These are phyloP conservation scores for Drosophila algonquin DNA, from an alignment of 2,888 invertebrate species.

Conservation along the genomic window DNA sequence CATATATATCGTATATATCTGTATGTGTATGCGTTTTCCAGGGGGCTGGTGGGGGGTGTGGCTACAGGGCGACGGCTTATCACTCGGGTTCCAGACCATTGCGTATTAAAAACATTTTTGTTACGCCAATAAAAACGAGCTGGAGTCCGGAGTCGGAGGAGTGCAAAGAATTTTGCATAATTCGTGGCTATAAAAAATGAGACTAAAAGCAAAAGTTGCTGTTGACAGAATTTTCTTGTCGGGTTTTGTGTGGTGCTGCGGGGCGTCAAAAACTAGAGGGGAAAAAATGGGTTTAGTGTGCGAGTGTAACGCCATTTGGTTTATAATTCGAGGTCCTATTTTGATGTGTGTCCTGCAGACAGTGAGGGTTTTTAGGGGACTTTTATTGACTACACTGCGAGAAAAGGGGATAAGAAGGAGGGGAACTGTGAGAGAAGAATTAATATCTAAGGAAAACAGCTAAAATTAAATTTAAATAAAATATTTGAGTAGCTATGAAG, in stretches of 20 bases:
- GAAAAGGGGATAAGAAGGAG: background rate
- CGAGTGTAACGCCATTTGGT: background rate
- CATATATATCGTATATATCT: background rate
- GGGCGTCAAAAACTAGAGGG: slow-evolving; percentile 52
- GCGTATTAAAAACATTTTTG: slow-evolving; percentile 79
- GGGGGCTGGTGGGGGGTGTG: slow-evolving; percentile 21
- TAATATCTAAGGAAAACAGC: background rate
- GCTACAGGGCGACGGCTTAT: slow-evolving; percentile 53
- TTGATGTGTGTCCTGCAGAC: background rate
- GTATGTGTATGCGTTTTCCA: background rate
- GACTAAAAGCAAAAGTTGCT: slow-evolving; percentile 46
- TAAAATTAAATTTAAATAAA: too few species aligned
- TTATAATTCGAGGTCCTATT: background rate
- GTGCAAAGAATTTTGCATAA: slow-evolving; percentile 71
- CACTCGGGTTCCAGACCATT: slow-evolving; percentile 78
- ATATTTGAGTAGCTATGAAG: too few species aligned
- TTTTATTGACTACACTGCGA: background rate
- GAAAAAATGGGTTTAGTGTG: slow-evolving; percentile 66
- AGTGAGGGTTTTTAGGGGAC: background rate
- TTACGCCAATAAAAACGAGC: slow-evolving; percentile 73
- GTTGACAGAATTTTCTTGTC: slow-evolving; percentile 63
- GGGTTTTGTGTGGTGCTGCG: background rate
- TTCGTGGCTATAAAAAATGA: slow-evolving; percentile 61
- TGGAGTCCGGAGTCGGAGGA: slow-evolving; percentile 2
- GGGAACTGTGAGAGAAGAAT: too few species aligned